These are phyloP conservation scores for Luscinia megarhynchos DNA, from an alignment of 2,797 vertebrate genomes.

Conservation along the genomic window DNA sequence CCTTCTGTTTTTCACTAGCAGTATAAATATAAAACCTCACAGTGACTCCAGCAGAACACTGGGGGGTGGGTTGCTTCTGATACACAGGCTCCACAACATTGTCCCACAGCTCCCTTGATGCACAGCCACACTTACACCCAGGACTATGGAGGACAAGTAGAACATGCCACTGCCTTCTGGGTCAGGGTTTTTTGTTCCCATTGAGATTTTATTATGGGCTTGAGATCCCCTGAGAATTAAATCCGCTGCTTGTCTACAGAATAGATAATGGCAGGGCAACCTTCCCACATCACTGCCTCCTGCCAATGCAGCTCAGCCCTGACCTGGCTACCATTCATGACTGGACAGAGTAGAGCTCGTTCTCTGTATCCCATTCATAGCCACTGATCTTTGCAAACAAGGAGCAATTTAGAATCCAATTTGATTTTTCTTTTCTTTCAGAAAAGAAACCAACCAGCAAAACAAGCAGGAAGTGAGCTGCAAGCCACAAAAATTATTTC, in stretches of 20 bases:
- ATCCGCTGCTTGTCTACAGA: constrained; percentile 23
- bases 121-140: not conserved
- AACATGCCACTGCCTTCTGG: constrained; percentile 22
- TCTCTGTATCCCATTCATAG: constrained; percentile 40
- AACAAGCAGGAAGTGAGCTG: not conserved
- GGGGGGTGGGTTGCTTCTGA: constrained; percentile 7
- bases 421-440: not conserved
- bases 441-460: constrained; percentile 9
- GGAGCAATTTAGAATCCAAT: constrained; percentile 38
- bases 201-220: constrained; percentile 49
- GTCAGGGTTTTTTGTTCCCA: constrained; percentile 43
- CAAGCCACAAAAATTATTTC: constrained; percentile 6
- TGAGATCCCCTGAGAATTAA: constrained; percentile 52
- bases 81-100: constrained; percentile 5
- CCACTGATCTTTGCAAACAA: constrained; percentile 35
- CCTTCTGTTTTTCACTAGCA: constrained; percentile 52
- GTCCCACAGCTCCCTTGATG: not conserved
- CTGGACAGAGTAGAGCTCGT: constrained; percentile 36
- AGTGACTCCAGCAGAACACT: not conserved
- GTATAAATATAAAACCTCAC: not conserved
- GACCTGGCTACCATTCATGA: constrained; percentile 54
- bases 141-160: not conserved
- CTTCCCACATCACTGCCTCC: constrained; percentile 52
- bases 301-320: constrained; percentile 29
- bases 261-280: constrained; percentile 58